Evolutionary conservation across 2,113 vertebrate species (phyloP), one percentile per base, ranked within the genome.

Genomic region (Micromys minutus): DNA sequence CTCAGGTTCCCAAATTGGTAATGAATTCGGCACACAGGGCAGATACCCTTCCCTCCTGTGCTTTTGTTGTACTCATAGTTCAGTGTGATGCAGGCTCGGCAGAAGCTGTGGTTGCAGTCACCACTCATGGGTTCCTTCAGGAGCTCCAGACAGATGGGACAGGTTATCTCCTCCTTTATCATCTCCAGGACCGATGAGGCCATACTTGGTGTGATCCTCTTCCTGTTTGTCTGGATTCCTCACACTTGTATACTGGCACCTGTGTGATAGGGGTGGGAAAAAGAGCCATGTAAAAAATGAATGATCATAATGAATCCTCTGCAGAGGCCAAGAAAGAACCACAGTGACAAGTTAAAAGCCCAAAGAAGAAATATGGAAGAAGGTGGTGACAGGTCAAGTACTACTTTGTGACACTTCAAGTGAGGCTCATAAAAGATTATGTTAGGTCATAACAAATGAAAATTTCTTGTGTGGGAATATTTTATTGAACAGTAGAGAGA

Each of bases 21-120:
- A 10, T 0, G 24, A 15, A 5, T 1, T 36, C 59, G 52, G 55
- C 97, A 97, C 67, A 97, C 87, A n/a, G 93, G 97, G 63, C 95
- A 97, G 59, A 6, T 86, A 65, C 65, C 59, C 63, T 67, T 39
- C 6, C 21, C 63, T 34, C 85, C 2, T 29, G 5, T 3, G 12
- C 17, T 15, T 17, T 0, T 71, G 1, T 7, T 39, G 26, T 29
- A 50, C 19, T 94, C 24, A 12, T 45, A 76, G 45, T 81, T 74
- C 2, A 26, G 19, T 7, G 80, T 69, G 83, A 97, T 93, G 61
- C 97, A 97, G 5, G 39, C 31, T 76, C 59, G 29, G 59, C 96
- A 96, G 94, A 96, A 97, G 77, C 57, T 97, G 76, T 97, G 97
- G 7, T 89, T 93, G 55, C 97, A 97, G 39, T 19, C 77, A 1